Conservation (phyloP, 2,797 vertebrate genomes). For the Onychomys leucogaster region DNA sequence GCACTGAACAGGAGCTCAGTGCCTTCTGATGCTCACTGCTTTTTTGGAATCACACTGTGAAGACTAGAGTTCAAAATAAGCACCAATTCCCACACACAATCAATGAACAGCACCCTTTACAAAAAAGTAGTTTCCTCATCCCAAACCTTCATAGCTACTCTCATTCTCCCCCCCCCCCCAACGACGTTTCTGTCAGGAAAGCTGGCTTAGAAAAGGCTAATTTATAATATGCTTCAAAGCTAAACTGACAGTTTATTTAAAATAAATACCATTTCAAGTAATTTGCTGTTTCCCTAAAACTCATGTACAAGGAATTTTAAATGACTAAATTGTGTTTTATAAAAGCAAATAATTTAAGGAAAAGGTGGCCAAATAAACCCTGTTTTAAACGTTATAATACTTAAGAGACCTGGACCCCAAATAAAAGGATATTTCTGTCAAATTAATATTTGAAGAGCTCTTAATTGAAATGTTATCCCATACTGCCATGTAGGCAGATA, state of each 20-base stretch:
- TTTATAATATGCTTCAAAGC: conserved; percentile 56
- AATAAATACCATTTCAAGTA: conserved; percentile 42
- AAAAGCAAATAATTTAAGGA: conserved; percentile 64
- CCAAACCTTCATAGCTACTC: conserved; percentile 4
- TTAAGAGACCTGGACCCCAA: conserved; percentile 2
- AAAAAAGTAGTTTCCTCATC: neutral
- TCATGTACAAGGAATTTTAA: conserved; percentile 45
- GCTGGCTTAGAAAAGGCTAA: conserved; percentile 44
- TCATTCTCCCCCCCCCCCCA: conserved; percentile 25
- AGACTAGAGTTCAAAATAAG: conserved; percentile 34
- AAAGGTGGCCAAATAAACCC: conserved; percentile 29
- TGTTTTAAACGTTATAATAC: conserved; percentile 40
- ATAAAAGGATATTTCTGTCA: conserved; percentile 43
- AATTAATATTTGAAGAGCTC: conserved; percentile 55
- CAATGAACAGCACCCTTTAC: conserved; percentile 19
- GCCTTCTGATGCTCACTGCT: conserved; percentile 58
- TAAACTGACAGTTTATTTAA: conserved; percentile 44
- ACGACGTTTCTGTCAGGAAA: conserved; percentile 18
- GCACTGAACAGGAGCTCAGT: neutral
- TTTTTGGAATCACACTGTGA: conserved; percentile 46
- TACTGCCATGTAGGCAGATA: conserved; percentile 35
- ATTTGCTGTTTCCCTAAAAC: conserved; percentile 6
- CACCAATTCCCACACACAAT: neutral
- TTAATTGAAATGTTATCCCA: conserved; percentile 35
- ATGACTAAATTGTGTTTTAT: conserved; percentile 45